Conservation (phyloP, 1,140 invertebrate species). For the Dendrolimus punctatus region DNA sequence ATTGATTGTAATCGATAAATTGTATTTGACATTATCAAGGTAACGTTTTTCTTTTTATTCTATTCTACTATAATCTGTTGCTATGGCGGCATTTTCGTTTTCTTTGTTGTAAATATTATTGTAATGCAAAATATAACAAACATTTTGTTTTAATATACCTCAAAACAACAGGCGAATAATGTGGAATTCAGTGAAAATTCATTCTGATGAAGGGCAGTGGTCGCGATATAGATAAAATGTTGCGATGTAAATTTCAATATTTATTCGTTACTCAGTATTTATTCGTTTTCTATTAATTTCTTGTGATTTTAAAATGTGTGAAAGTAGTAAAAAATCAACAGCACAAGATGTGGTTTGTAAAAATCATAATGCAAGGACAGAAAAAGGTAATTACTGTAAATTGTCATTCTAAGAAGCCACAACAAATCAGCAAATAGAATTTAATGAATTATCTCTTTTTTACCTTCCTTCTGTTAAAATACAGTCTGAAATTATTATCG, state of each 20-base stretch:
- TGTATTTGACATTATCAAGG: background rate
- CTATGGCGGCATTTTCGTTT: constrained; percentile 45
- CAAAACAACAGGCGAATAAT: constrained; percentile 1
- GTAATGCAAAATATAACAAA: constrained; percentile 8
- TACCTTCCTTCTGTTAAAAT: too few relatives aligned
- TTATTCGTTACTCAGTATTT: too few relatives aligned
- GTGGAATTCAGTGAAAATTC: constrained; percentile 2
- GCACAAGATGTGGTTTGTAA: constrained; percentile 27
- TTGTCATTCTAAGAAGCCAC: constrained; percentile 2
- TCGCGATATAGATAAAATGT: too few relatives aligned
- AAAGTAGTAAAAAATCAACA: constrained; percentile 21
- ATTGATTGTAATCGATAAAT: too few relatives aligned
- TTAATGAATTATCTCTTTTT: too few relatives aligned
- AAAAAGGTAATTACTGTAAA: constrained; percentile 18
- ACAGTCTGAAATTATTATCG: too few relatives aligned
- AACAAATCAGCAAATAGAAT: background rate
- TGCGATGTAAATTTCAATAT: too few relatives aligned
- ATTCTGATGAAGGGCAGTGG: background rate
- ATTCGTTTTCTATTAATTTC: background rate
- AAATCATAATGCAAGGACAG: constrained; percentile 28
- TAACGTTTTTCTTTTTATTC: background rate
- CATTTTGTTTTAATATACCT: background rate
- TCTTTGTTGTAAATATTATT: constrained; percentile 10
- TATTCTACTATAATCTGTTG: constrained; percentile 18
- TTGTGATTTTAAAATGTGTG: constrained; percentile 26